phyloP scores from a whole-genome alignment of 2,113 vertebrate genomes.

The Crotalus helleri region DNA sequence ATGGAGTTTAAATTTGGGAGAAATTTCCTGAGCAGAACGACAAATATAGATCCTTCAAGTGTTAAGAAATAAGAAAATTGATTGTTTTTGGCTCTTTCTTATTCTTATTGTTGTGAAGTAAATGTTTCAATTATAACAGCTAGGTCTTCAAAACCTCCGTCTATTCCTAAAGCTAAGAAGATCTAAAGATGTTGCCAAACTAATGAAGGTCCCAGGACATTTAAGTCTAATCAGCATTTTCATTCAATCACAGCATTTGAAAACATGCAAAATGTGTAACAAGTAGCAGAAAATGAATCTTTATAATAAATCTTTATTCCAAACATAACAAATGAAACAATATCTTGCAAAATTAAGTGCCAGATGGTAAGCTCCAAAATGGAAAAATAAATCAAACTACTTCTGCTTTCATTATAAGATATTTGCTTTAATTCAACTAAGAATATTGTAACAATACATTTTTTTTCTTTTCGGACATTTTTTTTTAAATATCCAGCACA shows the following conservation, averaged over 20 bases:
- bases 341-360: conserved; percentile 56
- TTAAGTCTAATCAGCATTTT: conserved; percentile 53
- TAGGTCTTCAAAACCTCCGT: not conserved
- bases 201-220: conserved; percentile 24
- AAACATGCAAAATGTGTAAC: conserved; percentile 29
- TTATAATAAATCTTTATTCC: conserved; percentile 66
- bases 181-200: conserved; percentile 40
- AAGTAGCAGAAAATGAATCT: conserved; percentile 48
- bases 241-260: conserved; percentile 49
- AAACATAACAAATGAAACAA: conserved; percentile 50
- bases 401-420: conserved; percentile 28
- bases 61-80: not conserved
- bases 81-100: not conserved
- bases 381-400: conserved; percentile 48
- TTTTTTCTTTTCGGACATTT: not conserved
- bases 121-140: not conserved
- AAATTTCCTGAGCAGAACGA: not conserved
- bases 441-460: conserved; percentile 26
- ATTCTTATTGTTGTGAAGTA: not conserved
- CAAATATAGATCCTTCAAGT: not conserved
- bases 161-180: not conserved
- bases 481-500: not conserved
- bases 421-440: conserved; percentile 40
- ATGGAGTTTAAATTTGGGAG: not conserved
- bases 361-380: conserved; percentile 59